A percentile compares a stretch with the other conserved stretches of the same genome.
Conservation (phyloP, 2,888 invertebrate genomes). For the Eupithecia subumbrata region DNA sequence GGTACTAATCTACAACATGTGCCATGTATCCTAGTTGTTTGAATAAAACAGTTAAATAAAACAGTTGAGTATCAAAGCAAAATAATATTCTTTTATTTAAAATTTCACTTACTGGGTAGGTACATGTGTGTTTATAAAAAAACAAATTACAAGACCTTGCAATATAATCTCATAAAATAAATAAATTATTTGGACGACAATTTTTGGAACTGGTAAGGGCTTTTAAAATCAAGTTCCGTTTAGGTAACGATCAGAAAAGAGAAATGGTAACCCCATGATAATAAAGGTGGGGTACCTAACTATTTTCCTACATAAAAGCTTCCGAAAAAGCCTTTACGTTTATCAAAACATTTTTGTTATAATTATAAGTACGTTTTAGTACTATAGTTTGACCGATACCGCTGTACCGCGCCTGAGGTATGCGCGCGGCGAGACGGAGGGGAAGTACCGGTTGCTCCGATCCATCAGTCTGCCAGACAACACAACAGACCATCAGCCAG, state of each 20-base stretch:
- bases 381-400: too few species aligned
- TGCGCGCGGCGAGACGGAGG: too few species aligned
- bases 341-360: too few species aligned
- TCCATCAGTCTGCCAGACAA: too few species aligned
- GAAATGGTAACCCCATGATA: neutral
- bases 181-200: constrained; percentile 68
- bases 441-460: too few species aligned
- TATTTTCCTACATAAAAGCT: neutral
- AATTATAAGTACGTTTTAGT: too few species aligned
- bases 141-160: constrained; percentile 52
- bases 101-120: constrained; percentile 53
- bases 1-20: neutral
- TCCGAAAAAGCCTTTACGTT: too few species aligned
- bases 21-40: neutral
- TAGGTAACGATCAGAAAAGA: neutral
- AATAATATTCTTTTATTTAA: constrained; percentile 56
- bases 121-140: constrained; percentile 59
- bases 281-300: neutral
- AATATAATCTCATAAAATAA: constrained; percentile 38
- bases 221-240: constrained; percentile 36
- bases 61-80: constrained; percentile 58
- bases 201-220: constrained; percentile 78
- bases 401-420: too few species aligned
- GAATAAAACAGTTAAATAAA: constrained; percentile 54
- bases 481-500: too few species aligned